phyloP scores from a whole-genome alignment of 2,797 vertebrate genomes.

The Karalla daura region DNA sequence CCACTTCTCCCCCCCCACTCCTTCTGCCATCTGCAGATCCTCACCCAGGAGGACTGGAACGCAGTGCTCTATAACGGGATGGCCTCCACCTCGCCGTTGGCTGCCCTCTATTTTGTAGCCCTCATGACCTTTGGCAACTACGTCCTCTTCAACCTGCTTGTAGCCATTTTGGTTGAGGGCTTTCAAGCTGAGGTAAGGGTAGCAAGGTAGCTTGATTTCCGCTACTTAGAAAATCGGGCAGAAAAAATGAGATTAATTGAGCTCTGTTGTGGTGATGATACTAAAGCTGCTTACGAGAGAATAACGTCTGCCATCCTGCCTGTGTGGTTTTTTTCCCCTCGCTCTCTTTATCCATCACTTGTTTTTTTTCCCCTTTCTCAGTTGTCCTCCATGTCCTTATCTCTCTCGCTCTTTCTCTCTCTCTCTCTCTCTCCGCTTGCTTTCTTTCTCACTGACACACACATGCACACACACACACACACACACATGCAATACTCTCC shows the following conservation, averaged over 20 bases:
- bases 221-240: constrained; percentile 46
- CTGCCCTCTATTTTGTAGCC: constrained; percentile 94
- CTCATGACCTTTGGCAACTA: constrained; percentile 98
- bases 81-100: constrained; percentile 94
- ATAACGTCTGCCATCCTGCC: constrained; percentile 65
- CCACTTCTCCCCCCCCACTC: constrained; percentile 3
- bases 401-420: constrained; percentile 21
- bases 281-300: constrained; percentile 67
- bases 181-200: constrained; percentile 95
- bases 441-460: constrained; percentile 29
- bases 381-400: constrained; percentile 24
- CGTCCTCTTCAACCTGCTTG: constrained; percentile 95
- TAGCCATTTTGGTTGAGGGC: constrained; percentile 96
- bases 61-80: constrained; percentile 94
- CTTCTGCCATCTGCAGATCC: constrained; percentile 83
- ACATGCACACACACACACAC: constrained; percentile 24
- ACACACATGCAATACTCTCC: constrained; percentile 59
- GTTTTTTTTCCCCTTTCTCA: constrained; percentile 21
- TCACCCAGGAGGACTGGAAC: constrained; percentile 98
- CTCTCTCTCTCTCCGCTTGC: constrained; percentile 26
- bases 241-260: constrained; percentile 49
- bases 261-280: constrained; percentile 61
- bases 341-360: constrained; percentile 30
- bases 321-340: constrained; percentile 49
- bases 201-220: constrained; percentile 36